A percentile compares a stretch with the other conserved stretches of the same genome.
Evolutionary conservation across 2,113 vertebrate genomes (phyloP).

Genomic region (Phylloscopus whistleri): DNA sequence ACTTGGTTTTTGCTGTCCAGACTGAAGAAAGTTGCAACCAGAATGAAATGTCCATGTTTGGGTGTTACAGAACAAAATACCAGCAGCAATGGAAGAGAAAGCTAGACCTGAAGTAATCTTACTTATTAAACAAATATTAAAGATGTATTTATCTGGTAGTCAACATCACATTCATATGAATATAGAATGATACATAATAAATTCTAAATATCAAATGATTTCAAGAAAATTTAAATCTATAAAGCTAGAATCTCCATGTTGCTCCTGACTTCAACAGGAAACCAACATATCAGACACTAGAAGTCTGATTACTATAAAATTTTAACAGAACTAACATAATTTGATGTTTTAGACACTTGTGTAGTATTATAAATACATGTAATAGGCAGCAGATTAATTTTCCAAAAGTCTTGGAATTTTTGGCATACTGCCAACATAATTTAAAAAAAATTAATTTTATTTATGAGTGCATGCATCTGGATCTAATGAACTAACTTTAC

Average conservation of each 20-base stretch:
- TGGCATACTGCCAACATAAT: background rate
- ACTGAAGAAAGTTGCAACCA: background rate
- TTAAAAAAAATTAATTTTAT: background rate
- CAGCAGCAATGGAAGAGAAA: background rate
- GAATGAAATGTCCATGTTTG: background rate
- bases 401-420: background rate
- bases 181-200: background rate
- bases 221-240: background rate
- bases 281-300: background rate
- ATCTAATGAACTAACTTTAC: conserved; percentile 23
- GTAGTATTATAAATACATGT: background rate
- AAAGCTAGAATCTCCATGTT: background rate
- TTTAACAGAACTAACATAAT: background rate
- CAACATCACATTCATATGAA: background rate
- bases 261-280: background rate
- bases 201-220: background rate
- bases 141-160: background rate
- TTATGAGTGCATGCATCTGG: background rate
- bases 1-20: background rate
- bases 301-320: background rate
- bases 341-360: background rate
- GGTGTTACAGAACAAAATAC: background rate
- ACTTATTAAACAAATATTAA: background rate
- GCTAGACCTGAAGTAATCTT: background rate
- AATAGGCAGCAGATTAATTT: background rate